These are phyloP conservation scores for Embiotoca jacksoni DNA, from an alignment of 2,113 vertebrate species.

Conservation along the genomic window DNA sequence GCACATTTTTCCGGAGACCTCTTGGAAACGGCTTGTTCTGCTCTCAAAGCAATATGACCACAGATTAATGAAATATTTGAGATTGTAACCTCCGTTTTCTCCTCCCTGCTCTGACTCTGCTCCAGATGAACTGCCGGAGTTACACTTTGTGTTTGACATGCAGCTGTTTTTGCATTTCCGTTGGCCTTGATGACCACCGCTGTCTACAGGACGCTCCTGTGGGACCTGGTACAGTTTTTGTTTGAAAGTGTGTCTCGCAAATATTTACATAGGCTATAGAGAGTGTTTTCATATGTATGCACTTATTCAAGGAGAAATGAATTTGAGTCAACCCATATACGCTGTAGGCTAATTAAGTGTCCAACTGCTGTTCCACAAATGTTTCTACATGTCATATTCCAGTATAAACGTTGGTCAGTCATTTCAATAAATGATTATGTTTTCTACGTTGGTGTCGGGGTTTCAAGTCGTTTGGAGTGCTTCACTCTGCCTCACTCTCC, in stretches of 20 bases:
- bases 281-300: neutral
- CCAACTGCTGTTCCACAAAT: slow-evolving; percentile 20
- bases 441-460: slow-evolving; percentile 73
- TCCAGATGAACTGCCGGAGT: neutral
- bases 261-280: neutral
- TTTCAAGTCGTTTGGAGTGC: too few species aligned
- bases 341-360: neutral
- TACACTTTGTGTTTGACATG: slow-evolving; percentile 11
- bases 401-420: neutral
- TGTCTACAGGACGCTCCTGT: slow-evolving; percentile 18
- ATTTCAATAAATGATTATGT: slow-evolving; percentile 63
- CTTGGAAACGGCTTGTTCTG: too few species aligned
- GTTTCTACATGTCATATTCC: slow-evolving; percentile 42
- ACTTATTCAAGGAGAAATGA: slow-evolving; percentile 13
- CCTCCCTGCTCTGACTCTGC: neutral
- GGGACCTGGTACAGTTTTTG: neutral
- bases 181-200: neutral
- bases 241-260: slow-evolving; percentile 8
- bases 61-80: too few species aligned
- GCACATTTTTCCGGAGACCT: too few species aligned
- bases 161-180: slow-evolving; percentile 1
- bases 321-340: neutral
- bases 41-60: too few species aligned
- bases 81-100: too few species aligned
- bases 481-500: too few species aligned